Evolutionary conservation across 2,888 invertebrate genomes (phyloP).

Genomic region (Eurytoma californica): DNA sequence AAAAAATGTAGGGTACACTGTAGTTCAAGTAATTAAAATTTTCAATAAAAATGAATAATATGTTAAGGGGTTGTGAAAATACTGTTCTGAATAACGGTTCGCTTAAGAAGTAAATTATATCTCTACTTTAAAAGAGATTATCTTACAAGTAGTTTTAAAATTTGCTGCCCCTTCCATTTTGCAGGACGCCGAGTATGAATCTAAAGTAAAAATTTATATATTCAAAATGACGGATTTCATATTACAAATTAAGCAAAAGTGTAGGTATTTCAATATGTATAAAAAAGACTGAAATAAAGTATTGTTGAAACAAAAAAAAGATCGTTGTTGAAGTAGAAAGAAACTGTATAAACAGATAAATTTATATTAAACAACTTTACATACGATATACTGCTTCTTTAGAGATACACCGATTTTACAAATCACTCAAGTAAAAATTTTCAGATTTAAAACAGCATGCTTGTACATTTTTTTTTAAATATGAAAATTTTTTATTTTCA

Average conservation of each 20-base stretch:
- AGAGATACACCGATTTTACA: no score
- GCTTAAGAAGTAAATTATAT: slow-evolving; percentile 50
- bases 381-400: no score
- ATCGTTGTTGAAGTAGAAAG: no score
- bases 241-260: slow-evolving; percentile 31
- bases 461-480: no score
- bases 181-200: slow-evolving; percentile 54
- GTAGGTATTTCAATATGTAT: slow-evolving; percentile 20
- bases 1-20: not conserved
- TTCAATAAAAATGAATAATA: slow-evolving; percentile 7
- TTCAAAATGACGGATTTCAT: slow-evolving; percentile 44
- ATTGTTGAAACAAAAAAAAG: not conserved
- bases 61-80: slow-evolving; percentile 50
- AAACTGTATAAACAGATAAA: no score
- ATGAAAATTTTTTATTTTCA: no score
- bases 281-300: slow-evolving; percentile 20
- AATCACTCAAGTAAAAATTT: no score
- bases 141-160: slow-evolving; percentile 57
- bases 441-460: no score
- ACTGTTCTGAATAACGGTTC: slow-evolving; percentile 35
- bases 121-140: slow-evolving; percentile 55
- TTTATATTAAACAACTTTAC: no score
- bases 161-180: slow-evolving; percentile 57
- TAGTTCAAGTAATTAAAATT: not conserved
- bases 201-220: slow-evolving; percentile 54